A percentile compares a stretch with the other conserved stretches of the same genome.
Conservation (phyloP, 2,888 invertebrate species). For the Conomelus anceps region DNA sequence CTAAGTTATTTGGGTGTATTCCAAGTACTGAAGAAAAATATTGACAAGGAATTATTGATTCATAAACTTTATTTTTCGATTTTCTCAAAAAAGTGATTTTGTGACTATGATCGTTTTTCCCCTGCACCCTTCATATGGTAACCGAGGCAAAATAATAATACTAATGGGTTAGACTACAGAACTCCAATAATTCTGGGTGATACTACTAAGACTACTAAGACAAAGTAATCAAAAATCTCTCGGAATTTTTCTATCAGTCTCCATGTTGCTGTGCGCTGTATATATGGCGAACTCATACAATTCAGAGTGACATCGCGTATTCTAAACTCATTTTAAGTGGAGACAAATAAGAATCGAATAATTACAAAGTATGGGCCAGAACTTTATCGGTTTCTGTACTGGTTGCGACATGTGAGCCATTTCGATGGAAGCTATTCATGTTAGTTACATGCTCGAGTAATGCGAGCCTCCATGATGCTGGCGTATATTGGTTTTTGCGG, state of each 20-base stretch:
- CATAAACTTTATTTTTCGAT: too few species aligned
- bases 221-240: not conserved
- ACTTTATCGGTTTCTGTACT: not conserved
- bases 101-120: too few species aligned
- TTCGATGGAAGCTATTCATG: not conserved
- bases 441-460: not conserved
- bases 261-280: not conserved
- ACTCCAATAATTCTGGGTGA: too few species aligned
- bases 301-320: not conserved
- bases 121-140: too few species aligned
- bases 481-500: not conserved
- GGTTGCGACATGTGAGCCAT: not conserved
- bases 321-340: not conserved
- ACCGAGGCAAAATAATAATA: too few species aligned
- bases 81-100: too few species aligned
- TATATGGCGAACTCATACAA: not conserved
- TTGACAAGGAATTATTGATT: too few species aligned
- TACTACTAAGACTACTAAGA: too few species aligned
- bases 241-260: not conserved
- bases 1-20: too few species aligned
- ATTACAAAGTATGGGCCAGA: not conserved
- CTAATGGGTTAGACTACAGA: too few species aligned
- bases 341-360: not conserved
- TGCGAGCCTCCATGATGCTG: not conserved
- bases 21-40: too few species aligned